phyloP scores from a whole-genome alignment of 2,113 vertebrate species.

The Oxyruncus cristatus region DNA sequence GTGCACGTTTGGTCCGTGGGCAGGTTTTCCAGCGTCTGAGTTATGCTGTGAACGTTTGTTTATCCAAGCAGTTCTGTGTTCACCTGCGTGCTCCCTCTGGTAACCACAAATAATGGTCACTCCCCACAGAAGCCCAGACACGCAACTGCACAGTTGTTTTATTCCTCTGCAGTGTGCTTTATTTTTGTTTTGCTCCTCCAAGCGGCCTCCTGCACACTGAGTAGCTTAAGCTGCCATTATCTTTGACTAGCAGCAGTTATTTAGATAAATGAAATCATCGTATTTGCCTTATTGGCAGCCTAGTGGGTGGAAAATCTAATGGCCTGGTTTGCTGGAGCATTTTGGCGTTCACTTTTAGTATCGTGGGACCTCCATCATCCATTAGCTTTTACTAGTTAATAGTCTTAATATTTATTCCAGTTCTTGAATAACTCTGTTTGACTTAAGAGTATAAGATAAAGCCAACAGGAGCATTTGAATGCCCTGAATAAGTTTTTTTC shows the following conservation, averaged over 20 bases:
- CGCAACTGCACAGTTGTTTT: neutral
- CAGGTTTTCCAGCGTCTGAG: neutral
- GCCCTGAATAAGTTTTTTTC: neutral
- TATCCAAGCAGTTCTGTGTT: neutral
- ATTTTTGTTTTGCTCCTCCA: neutral
- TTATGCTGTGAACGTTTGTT: neutral
- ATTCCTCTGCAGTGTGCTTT: neutral
- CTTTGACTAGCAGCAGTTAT: neutral
- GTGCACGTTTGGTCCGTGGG: neutral
- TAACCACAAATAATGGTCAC: neutral
- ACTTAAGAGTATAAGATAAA: neutral
- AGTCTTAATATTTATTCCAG: neutral
- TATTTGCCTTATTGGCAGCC: neutral
- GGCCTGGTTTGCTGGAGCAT: neutral
- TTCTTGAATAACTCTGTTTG: constrained; percentile 4
- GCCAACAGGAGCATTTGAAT: neutral
- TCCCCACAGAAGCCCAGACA: neutral
- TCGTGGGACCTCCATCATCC: neutral
- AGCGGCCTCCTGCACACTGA: neutral
- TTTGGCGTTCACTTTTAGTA: neutral
- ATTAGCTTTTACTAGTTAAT: neutral
- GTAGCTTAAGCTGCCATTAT: constrained; percentile 9
- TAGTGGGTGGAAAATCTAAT: neutral
- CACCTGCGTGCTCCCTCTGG: neutral
- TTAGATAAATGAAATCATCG: constrained; percentile 4